phyloP scores from a whole-genome alignment of 2,888 invertebrate species.

The Amiota minor region DNA sequence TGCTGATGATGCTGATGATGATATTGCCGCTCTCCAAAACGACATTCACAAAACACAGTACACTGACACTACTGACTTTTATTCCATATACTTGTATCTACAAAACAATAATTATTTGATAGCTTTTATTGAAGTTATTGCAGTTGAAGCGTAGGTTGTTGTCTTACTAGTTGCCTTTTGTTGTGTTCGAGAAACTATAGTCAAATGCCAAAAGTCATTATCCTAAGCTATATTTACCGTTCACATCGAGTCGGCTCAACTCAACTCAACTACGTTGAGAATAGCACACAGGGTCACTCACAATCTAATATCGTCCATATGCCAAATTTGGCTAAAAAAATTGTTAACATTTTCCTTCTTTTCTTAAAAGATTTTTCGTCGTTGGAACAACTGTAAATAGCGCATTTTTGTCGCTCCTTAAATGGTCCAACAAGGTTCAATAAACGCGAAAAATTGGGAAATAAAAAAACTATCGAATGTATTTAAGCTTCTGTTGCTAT shows the following conservation, averaged over 20 bases:
- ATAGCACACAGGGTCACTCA: not conserved
- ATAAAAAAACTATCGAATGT: no score
- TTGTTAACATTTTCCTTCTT: conserved; percentile 51
- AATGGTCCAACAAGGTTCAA: conserved; percentile 46
- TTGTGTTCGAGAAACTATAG: not conserved
- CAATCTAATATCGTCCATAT: conserved; percentile 30
- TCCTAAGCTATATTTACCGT: not conserved
- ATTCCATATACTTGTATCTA: no score
- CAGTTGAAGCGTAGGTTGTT: conserved; percentile 10
- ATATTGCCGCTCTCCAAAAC: no score
- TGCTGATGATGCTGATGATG: no score
- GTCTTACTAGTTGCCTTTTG: not conserved
- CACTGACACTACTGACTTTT: no score
- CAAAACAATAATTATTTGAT: no score
- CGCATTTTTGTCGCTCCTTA: conserved; percentile 57
- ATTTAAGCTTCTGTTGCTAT: no score
- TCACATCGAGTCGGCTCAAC: no score
- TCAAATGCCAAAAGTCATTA: conserved; percentile 25
- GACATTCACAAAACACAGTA: no score
- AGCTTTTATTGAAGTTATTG: not conserved
- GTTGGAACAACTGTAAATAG: conserved; percentile 58
- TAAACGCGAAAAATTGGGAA: not conserved
- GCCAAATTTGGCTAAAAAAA: conserved; percentile 61
- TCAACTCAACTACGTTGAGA: not conserved
- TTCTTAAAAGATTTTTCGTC: conserved; percentile 50